A percentile compares a stretch with the other conserved stretches of the same genome.
phyloP scores from a whole-genome alignment of 2,797 vertebrate species.

The Naso thynnoides region DNA sequence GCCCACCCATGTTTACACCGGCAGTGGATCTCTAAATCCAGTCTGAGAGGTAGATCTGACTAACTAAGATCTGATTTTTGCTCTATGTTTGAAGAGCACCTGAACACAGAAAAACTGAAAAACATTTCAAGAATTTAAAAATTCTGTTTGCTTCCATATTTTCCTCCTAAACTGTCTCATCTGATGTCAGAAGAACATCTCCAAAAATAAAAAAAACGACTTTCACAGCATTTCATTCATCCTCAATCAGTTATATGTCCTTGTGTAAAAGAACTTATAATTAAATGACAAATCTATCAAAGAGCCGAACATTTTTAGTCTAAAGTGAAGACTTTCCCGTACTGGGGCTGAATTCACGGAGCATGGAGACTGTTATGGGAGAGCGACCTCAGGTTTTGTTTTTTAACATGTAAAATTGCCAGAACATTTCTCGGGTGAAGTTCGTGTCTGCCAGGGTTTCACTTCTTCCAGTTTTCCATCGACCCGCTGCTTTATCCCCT shows the following conservation, averaged over 20 bases:
- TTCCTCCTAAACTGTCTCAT: neutral
- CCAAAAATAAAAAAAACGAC: neutral
- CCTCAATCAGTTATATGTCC: neutral
- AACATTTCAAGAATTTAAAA: neutral
- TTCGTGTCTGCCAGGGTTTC: conserved; percentile 40
- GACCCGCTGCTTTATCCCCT: conserved; percentile 3
- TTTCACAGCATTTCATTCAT: neutral
- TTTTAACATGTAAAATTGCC: conserved; percentile 13
- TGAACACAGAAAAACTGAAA: neutral
- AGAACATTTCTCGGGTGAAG: conserved; percentile 44
- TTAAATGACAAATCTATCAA: neutral
- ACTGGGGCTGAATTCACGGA: too few species aligned
- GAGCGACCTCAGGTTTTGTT: too few species aligned
- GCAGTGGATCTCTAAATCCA: neutral
- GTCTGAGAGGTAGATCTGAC: too few species aligned
- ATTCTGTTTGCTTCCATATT: neutral
- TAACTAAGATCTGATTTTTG: too few species aligned
- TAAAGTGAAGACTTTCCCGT: too few species aligned
- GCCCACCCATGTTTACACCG: neutral
- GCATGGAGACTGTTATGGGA: too few species aligned
- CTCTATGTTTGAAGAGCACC: too few species aligned
- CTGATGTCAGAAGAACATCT: neutral
- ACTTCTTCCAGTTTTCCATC: conserved; percentile 38
- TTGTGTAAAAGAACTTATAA: neutral
- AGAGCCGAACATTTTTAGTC: neutral